A percentile compares a stretch with the other conserved stretches of the same genome.
Evolutionary conservation across 2,113 vertebrate genomes (phyloP).

Genomic region (Alethe castanea): DNA sequence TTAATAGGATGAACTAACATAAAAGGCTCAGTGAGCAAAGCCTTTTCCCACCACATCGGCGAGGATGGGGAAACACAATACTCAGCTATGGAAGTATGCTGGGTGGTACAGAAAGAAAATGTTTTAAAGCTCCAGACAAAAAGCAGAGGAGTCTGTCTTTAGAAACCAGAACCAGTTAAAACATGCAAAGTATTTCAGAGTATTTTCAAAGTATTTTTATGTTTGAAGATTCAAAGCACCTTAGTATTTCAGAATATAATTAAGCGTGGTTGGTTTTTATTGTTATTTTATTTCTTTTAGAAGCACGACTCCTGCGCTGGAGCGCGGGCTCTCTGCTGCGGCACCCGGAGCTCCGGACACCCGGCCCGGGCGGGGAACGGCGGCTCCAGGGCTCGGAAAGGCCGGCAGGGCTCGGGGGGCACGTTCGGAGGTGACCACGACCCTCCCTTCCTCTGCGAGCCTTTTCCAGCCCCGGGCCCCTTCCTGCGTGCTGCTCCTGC

Average conservation of each 20-base stretch:
- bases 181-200: background rate
- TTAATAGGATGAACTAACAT: constrained; percentile 49
- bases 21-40: constrained; percentile 29
- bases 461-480: background rate
- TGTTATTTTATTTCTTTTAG: background rate
- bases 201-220: background rate
- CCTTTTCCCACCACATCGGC: constrained; percentile 44
- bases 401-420: background rate
- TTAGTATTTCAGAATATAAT: background rate
- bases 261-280: background rate
- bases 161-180: background rate
- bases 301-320: background rate
- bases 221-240: background rate
- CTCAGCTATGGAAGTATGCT: background rate
- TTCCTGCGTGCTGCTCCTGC: background rate
- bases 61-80: background rate
- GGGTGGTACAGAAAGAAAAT: background rate
- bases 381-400: background rate
- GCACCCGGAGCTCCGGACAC: rapidly evolving
- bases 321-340: rapidly evolving
- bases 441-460: background rate
- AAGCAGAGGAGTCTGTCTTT: background rate
- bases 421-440: background rate
- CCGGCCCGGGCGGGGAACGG: rapidly evolving
- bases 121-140: background rate